Evolutionary conservation across 2,888 invertebrate species (phyloP), one percentile per base, ranked within the genome.

Genomic region (Eupeodes latifasciatus): DNA sequence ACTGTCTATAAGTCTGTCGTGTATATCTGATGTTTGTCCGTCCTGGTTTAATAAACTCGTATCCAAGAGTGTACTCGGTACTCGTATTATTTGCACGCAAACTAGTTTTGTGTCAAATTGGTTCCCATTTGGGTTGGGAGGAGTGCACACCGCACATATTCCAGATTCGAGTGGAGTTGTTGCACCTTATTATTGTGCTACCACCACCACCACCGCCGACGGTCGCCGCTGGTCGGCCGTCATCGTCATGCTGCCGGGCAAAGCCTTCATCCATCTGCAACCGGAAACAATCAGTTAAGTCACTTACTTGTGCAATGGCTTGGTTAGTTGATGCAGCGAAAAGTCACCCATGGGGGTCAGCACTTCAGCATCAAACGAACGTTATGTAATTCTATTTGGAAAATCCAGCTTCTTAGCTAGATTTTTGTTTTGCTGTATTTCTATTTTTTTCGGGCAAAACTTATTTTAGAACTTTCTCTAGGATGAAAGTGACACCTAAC

Each of bases 221-320:
- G 3, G 27, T 10, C 40, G 11, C 64, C 1, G 10, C 47, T 9
- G 16, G 47, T 27, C 14, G 27, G 47, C 27, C 19, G 79, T 79
- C 44, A 80, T 9, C 40, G 40, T 40, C 40, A 40, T 19, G 79
- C 82, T 75, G 72, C 49, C 51, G 80, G 67, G 61, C 76, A 75
- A 86, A 81, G 34, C 36, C n/a, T 69, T 75, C 75, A 86, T 75
- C 82, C 86, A 76, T 86, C 79, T 76, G 78, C 79, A 83, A 87
- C 80, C 87, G 87, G 87, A 87, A 87, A 83, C 79, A 83, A 83
- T 80, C 83, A 83, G 76, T 87, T 83, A 87, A 83, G 72, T 87
- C 83, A 80, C 83, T 83, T 83, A 80, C 83, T 83, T 82, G 83
- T 83, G 87, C 82, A 87, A 83, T 51, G 12, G 51, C 27, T n/a